A percentile compares a stretch with the other conserved stretches of the same genome.
Conservation (phyloP, 2,888 invertebrate species). For the Thalpophila matura region DNA sequence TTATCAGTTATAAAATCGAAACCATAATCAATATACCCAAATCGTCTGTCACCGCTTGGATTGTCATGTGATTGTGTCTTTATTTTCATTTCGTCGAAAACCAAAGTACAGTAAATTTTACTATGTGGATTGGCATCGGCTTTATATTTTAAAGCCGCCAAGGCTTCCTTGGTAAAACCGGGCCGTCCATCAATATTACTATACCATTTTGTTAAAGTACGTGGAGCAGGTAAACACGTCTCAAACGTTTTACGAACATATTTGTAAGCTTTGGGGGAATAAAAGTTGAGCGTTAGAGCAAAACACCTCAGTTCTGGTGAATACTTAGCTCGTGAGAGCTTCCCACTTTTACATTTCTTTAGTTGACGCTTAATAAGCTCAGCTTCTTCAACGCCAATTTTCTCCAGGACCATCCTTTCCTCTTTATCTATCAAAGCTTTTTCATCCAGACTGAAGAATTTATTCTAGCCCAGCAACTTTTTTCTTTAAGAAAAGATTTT, state of each 20-base stretch:
- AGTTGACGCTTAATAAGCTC: slow-evolving; percentile 7
- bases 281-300: slow-evolving; percentile 5
- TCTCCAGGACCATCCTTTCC: not conserved
- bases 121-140: not conserved
- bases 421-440: slow-evolving; percentile 1
- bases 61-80: not conserved
- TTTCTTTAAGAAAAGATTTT: too few relatives aligned
- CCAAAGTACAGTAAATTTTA: slow-evolving; percentile 10
- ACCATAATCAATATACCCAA: too few relatives aligned
- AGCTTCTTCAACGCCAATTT: slow-evolving; percentile 3
- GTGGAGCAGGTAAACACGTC: slow-evolving; percentile 1
- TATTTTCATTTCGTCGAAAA: slow-evolving; percentile 22
- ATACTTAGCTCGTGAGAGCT: too few relatives aligned
- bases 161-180: not conserved
- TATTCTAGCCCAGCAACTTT: too few relatives aligned
- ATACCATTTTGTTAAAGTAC: slow-evolving; percentile 6
- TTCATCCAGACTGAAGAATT: too few relatives aligned
- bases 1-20: not conserved
- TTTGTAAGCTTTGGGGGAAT: slow-evolving; percentile 7
- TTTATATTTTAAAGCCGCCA: slow-evolving; percentile 10
- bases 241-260: too few relatives aligned
- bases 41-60: not conserved
- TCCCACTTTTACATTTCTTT: not conserved
- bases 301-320: slow-evolving; percentile 13
- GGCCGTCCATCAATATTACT: not conserved